Conservation (phyloP, 2,888 invertebrate genomes). For the Perizoma affinitatum region DNA sequence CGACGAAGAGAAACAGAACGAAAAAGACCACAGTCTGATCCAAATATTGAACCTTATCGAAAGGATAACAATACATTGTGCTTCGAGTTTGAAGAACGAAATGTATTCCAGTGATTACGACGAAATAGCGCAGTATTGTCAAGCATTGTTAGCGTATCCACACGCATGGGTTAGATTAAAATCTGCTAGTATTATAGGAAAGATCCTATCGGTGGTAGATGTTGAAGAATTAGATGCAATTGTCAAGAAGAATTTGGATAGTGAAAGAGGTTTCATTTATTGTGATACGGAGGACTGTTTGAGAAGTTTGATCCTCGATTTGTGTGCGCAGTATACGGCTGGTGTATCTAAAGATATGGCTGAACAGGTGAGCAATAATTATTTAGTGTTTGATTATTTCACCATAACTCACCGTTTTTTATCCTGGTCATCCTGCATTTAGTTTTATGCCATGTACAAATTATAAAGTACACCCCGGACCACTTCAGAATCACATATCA, state of each 20-base stretch:
- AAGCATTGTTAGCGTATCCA: constrained; percentile 89
- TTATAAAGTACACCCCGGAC: no score
- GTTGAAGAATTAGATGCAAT: constrained; percentile 83
- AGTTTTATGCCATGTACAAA: no score
- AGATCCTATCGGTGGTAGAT: constrained; percentile 87
- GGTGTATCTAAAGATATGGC: constrained; percentile 88
- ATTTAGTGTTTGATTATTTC: no score
- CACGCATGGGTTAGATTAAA: constrained; percentile 94
- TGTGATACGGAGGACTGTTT: constrained; percentile 85
- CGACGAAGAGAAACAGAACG: constrained; percentile 85
- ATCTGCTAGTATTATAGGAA: constrained; percentile 90
- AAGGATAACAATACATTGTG: constrained; percentile 87
- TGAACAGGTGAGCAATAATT: constrained; percentile 82
- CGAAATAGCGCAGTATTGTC: constrained; percentile 86
- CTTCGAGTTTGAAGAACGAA: constrained; percentile 81
- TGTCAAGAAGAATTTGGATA: constrained; percentile 62
- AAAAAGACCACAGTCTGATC: constrained; percentile 89
- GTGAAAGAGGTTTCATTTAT: constrained; percentile 84
- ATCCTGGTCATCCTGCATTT: no score
- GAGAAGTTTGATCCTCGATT: constrained; percentile 88
- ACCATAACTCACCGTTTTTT: no score
- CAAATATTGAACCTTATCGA: constrained; percentile 89
- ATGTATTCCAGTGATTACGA: constrained; percentile 78
- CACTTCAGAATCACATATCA: no score
- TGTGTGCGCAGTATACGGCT: constrained; percentile 89